These are phyloP conservation scores for Drosophila nikananu DNA, from an alignment of 1,140 invertebrate genomes.

Conservation along the genomic window DNA sequence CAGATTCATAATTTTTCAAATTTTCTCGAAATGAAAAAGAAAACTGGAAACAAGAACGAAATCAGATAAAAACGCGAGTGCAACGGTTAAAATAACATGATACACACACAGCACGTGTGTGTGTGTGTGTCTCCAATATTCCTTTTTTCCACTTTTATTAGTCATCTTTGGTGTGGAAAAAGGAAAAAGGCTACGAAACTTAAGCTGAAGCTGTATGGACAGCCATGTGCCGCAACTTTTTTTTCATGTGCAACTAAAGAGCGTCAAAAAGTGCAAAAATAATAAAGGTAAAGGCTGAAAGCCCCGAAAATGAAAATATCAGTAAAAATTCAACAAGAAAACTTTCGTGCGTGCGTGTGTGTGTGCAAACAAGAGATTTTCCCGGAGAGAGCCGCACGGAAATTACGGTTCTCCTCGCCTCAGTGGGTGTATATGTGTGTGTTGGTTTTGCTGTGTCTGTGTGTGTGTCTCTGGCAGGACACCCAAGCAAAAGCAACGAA, in stretches of 20 bases:
- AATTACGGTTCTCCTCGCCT: conserved; percentile 65
- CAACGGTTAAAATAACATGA: conserved; percentile 65
- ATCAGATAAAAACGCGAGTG: conserved; percentile 51
- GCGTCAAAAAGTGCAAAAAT: conserved; percentile 30
- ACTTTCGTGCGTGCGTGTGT: conserved; percentile 41
- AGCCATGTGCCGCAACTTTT: conserved; percentile 17
- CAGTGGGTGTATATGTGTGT: conserved; percentile 22
- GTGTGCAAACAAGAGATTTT: conserved; percentile 75
- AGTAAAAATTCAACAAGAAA: conserved; percentile 74
- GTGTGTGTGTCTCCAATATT: conserved; percentile 31
- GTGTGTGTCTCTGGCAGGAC: conserved; percentile 55
- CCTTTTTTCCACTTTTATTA: conserved; percentile 34
- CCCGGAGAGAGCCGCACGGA: conserved; percentile 66
- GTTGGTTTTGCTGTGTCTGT: conserved; percentile 19
- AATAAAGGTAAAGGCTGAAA: conserved; percentile 34
- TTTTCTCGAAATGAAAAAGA: conserved; percentile 39
- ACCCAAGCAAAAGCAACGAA: conserved; percentile 67
- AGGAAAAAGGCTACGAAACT: conserved; percentile 16
- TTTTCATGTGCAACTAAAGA: conserved; percentile 36
- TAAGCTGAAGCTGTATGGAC: conserved; percentile 6
- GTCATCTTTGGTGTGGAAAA: conserved; percentile 37
- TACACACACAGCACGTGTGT: conserved; percentile 44
- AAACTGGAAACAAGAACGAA: conserved; percentile 23
- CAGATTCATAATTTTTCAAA: conserved; percentile 12
- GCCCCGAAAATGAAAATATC: conserved; percentile 61